Evolutionary conservation across 2,888 invertebrate species (phyloP).

Genomic region (Thumatha senex): DNA sequence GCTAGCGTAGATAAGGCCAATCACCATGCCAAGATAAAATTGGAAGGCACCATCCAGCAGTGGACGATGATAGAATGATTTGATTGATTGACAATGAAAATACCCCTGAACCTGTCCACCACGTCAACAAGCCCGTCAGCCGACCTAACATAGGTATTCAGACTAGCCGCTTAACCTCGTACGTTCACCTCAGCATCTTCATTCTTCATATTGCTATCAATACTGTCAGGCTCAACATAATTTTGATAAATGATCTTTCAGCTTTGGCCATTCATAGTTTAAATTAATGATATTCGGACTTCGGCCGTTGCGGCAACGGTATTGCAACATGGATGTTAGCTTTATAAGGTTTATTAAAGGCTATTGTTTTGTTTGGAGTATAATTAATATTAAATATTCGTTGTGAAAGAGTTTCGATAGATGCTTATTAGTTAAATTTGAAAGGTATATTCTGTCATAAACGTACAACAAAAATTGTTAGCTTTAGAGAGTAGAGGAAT

Average conservation of each 20-base stretch:
- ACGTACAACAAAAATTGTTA: too few species aligned
- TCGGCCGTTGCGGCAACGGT: constrained; percentile 38
- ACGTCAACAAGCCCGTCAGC: too few species aligned
- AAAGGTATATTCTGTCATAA: neutral
- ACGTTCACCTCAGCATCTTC: neutral
- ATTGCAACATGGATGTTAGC: constrained; percentile 33
- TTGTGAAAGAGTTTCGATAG: constrained; percentile 11
- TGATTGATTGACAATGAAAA: too few species aligned
- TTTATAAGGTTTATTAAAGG: constrained; percentile 7
- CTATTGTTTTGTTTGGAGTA: constrained; percentile 15
- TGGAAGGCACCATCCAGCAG: too few species aligned
- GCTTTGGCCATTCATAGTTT: constrained; percentile 43
- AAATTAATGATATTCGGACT: constrained; percentile 53
- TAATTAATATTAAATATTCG: constrained; percentile 31
- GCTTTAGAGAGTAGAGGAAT: too few species aligned
- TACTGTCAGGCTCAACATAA: neutral
- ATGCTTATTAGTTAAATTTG: neutral
- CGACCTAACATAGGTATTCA: neutral
- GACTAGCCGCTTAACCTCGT: neutral
- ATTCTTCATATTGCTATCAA: neutral
- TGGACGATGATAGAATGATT: too few species aligned
- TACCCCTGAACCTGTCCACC: too few species aligned
- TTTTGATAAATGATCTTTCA: constrained; percentile 10
- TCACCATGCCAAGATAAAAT: too few species aligned
- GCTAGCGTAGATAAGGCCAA: too few species aligned